A percentile compares a stretch with the other conserved stretches of the same genome.
Conservation (phyloP, 2,888 invertebrate species). For the Euplexia lucipara region DNA sequence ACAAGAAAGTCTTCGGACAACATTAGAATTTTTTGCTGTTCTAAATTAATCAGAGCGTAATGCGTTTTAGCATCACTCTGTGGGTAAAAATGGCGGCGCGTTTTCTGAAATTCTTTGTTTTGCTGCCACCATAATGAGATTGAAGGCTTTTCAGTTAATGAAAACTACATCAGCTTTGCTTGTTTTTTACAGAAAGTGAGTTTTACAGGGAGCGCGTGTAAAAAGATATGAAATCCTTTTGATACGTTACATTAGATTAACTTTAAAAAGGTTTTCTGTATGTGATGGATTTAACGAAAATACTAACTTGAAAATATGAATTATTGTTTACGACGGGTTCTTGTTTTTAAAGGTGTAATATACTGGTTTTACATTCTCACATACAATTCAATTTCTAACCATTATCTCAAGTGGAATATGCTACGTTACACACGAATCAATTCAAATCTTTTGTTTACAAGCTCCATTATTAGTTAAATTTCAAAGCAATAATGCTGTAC, state of each 20-base stretch:
- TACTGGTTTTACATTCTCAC: constrained; percentile 18
- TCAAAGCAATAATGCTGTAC: constrained; percentile 56
- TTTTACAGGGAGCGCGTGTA: constrained; percentile 10
- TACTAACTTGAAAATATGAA: constrained; percentile 22
- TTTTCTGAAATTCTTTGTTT: constrained; percentile 61
- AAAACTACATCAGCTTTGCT: constrained; percentile 46
- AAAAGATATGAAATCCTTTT: constrained; percentile 13
- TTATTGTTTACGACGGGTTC: constrained; percentile 1
- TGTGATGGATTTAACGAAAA: neutral
- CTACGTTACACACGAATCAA: constrained; percentile 42
- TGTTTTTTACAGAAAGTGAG: constrained; percentile 40
- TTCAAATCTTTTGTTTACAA: constrained; percentile 56
- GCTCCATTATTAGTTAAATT: constrained; percentile 66
- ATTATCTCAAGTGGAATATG: constrained; percentile 28
- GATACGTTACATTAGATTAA: neutral
- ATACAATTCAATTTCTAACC: constrained; percentile 17
- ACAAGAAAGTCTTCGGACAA: constrained; percentile 71
- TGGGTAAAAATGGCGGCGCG: constrained; percentile 41
- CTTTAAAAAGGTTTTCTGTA: neutral
- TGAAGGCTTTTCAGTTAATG: constrained; percentile 64
- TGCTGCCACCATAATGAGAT: constrained; percentile 58
- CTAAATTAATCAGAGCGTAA: constrained; percentile 70
- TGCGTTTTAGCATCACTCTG: constrained; percentile 55
- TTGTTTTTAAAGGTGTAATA: constrained; percentile 13
- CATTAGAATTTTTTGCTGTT: constrained; percentile 68